Evolutionary conservation across 2,797 vertebrate genomes (phyloP), one percentile per base, ranked within the genome.

Genomic region (Emydoidea blandingii): DNA sequence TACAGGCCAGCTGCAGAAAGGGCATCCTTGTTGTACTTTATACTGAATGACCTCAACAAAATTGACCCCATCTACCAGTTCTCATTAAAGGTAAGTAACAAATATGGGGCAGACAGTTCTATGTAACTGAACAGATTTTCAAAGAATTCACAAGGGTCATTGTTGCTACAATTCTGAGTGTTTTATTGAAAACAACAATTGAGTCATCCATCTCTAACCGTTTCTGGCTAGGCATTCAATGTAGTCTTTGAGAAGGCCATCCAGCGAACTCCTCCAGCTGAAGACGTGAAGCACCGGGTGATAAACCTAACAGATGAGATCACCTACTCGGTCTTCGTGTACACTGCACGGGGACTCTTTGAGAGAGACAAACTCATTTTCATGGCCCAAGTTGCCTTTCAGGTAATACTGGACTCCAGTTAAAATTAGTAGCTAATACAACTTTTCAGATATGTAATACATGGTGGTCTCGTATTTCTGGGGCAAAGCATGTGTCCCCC

Each of bases 1-100:
- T 98, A 98, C 94, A 96, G 98, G n/a, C 97, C 98, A 0, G 98
- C 96, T 0, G 98, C 98, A 0, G 97, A 95, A 87, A 92, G 98
- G 1, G 98, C 98, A 0, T 98, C 98, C 4, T 92, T 98, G 47
- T 96, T 98, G 1, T 98, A 98, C 96, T 98, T 98, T 94, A 98
- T 98, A 81, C 97, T 98, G 37, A 98, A 97, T 0, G 98, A 98
- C 95, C 98, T 98, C 79, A 96, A 96, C 96, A 98, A 98, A 84
- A 98, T 98, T 96, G 98, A 98, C 93, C 98, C 98, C 95, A 98
- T 98, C 95, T 98, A 98, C 94, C 98, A 98, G 95, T 98, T 98
- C 95, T 98, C 98, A 0, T 98, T 98, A 65, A 98, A 98, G 98
- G 98, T 98, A 89, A 47, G 3, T 0, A 8, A 6, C 12, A 8